Percentiles rank a stretch among this genome's conserved stretches.
phyloP scores from a whole-genome alignment of 1,140 invertebrate genomes.

The Zaprionus gabonicus region DNA sequence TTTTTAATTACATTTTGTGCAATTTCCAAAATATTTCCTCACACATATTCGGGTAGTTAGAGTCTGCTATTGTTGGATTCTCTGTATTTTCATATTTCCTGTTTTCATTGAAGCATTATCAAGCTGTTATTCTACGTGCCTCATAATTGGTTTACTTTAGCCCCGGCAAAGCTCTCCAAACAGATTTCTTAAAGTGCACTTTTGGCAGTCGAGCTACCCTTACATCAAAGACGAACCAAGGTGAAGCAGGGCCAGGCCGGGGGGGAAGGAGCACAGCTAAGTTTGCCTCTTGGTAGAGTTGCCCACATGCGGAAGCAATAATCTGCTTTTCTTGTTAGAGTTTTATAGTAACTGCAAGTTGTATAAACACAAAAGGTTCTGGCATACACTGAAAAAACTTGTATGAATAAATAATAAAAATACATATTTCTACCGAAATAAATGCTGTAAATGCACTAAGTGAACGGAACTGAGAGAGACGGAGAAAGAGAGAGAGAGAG shows the following conservation, averaged over 20 bases:
- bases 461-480: slow-evolving; percentile 17
- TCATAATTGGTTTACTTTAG: slow-evolving; percentile 39
- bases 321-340: slow-evolving; percentile 66
- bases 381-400: slow-evolving; percentile 30
- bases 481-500: neutral
- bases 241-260: neutral
- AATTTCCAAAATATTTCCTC: neutral
- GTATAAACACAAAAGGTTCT: slow-evolving; percentile 40
- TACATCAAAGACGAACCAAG: slow-evolving; percentile 14
- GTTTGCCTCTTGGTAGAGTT: slow-evolving; percentile 32
- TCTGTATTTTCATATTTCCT: slow-evolving; percentile 7
- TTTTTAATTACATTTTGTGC: neutral
- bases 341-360: slow-evolving; percentile 49
- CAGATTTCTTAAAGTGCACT: slow-evolving; percentile 47
- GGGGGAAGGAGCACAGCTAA: no score
- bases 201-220: slow-evolving; percentile 10
- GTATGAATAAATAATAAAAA: slow-evolving; percentile 59
- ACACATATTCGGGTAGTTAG: neutral
- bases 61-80: neutral
- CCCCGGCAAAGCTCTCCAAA: slow-evolving; percentile 8
- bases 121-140: neutral
- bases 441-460: slow-evolving; percentile 51
- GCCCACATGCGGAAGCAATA: slow-evolving; percentile 68
- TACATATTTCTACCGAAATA: slow-evolving; percentile 47
- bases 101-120: neutral